These are phyloP conservation scores for Puffinus mauretanicus DNA, from an alignment of 2,113 vertebrate species.

Conservation along the genomic window DNA sequence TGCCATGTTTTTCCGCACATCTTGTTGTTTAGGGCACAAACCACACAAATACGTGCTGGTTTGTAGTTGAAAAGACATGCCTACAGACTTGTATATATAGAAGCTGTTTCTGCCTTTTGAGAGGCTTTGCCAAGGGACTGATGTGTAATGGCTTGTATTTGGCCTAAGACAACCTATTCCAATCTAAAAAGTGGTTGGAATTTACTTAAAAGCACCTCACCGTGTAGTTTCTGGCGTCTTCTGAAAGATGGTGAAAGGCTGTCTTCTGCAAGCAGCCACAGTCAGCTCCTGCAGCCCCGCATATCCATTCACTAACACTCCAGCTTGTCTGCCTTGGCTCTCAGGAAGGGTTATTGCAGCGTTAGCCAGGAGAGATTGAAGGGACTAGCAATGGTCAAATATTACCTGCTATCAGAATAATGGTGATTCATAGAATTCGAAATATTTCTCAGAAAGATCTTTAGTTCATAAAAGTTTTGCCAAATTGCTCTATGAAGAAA, in stretches of 20 bases:
- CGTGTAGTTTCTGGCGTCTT: not conserved
- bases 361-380: not conserved
- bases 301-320: not conserved
- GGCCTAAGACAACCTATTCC: not conserved
- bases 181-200: not conserved
- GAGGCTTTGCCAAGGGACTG: not conserved
- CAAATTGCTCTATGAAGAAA: not conserved
- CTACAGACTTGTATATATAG: not conserved
- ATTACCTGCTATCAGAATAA: not conserved
- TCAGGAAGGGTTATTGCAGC: not conserved
- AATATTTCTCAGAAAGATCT: not conserved
- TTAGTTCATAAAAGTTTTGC: not conserved
- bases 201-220: not conserved
- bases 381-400: not conserved
- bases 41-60: rapidly evolving
- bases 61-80: not conserved
- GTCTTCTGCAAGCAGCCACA: not conserved
- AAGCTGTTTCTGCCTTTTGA: not conserved
- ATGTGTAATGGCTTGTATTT: not conserved
- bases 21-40: not conserved
- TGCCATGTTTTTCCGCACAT: not conserved
- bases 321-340: not conserved
- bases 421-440: not conserved
- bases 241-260: not conserved
- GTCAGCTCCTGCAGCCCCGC: not conserved